Base-by-base conservation (phyloP, 2,888 invertebrate genomes). In the Scelioninae gen. 1 region DNA sequence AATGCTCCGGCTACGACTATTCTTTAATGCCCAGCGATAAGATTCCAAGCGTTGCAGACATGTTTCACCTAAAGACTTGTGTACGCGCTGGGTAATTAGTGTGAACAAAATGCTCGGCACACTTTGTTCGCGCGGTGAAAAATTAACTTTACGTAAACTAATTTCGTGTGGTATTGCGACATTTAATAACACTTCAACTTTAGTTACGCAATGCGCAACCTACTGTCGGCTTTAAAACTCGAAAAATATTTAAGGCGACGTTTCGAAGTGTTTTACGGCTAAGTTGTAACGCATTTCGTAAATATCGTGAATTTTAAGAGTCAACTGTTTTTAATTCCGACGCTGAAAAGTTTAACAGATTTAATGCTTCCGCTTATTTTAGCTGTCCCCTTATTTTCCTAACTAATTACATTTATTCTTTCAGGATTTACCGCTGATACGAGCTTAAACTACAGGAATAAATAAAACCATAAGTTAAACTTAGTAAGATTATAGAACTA, bases 61-160 rank as follows among this genome's bases (percentile, higher is more conserved):
- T 58, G 56, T 78, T 71, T 69, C 58, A 56, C 34, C 49, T 43
- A 71, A 53, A 56, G 71, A 63, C 63, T 65, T 38, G 10, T 55
- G 55, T 60, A 43, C 62, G 38, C 40, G 66, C 47, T 55, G 56
- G 56, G 63, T 80, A 74, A 80, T 80, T 80, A 74, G 79, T 62
- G 74, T 62, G 74, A 68, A 58, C 74, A 74, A 68, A 74, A 74
- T 71, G 74, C 62, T 62, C 45, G 11, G 38, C 53, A 38, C 66
- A 79, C 53, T 71, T 79, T 79, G 78, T 79, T 72, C 58, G 45
- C 72, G 66, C 51, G 49, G 72, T 79, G 53, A 80, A 74, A 80
- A 80, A 66, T 74, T 66, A 62, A 80, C 79, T 80, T 68, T 66
- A 49, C 62, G 62, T 80, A 80, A 80, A 80, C 80, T 80, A 74